A percentile compares a stretch with the other conserved stretches of the same genome.
phyloP scores from a whole-genome alignment of 2,113 vertebrate genomes.

The Epinephelus moara region DNA sequence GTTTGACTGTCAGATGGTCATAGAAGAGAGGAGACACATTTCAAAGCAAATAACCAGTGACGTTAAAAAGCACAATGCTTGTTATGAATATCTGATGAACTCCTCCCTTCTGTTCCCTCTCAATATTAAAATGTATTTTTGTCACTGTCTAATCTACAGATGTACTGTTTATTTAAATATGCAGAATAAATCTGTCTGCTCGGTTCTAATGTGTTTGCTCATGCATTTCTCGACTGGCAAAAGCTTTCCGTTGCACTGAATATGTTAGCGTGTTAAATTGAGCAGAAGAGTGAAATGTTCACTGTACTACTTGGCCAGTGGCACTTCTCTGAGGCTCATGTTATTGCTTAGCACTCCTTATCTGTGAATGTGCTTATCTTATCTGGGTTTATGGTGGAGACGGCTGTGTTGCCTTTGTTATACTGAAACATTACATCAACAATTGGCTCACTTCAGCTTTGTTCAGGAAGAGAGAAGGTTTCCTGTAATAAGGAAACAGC shows the following conservation, averaged over 20 bases:
- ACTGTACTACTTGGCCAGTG: slow-evolving; percentile 44
- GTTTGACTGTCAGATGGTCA: not conserved
- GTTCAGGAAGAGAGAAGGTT: slow-evolving; percentile 7
- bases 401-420: slow-evolving; percentile 37
- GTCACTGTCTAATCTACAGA: slow-evolving; percentile 28
- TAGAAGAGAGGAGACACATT: not conserved
- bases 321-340: slow-evolving; percentile 33
- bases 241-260: slow-evolving; percentile 51
- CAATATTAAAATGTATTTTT: slow-evolving; percentile 38
- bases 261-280: slow-evolving; percentile 64
- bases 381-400: slow-evolving; percentile 37
- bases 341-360: slow-evolving; percentile 39
- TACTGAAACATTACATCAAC: slow-evolving; percentile 46
- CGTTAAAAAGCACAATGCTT: slow-evolving; percentile 14
- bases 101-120: not conserved
- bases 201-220: slow-evolving; percentile 45
- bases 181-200: slow-evolving; percentile 56
- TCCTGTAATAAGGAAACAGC: not conserved
- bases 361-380: slow-evolving; percentile 52
- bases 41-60: slow-evolving; percentile 15
- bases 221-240: slow-evolving; percentile 51
- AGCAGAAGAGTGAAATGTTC: slow-evolving; percentile 44
- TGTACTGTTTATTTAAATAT: slow-evolving; percentile 60
- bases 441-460: not conserved
- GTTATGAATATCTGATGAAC: slow-evolving; percentile 15